Conservation (phyloP, 2,888 invertebrate genomes). For the Sipha maydis region DNA sequence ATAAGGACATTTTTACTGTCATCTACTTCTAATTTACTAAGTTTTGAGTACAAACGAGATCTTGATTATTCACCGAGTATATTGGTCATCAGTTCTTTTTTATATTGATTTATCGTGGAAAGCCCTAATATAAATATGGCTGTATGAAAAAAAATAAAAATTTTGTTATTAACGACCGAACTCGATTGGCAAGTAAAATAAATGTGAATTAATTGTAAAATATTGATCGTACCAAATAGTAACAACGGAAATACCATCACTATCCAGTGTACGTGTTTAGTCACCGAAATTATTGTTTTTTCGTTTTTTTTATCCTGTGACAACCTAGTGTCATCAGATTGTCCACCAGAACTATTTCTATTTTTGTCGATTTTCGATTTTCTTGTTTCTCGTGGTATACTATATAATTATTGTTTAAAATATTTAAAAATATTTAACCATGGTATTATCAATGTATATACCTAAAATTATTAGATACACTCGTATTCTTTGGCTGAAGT, state of each 20-base stretch:
- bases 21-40: too few species aligned
- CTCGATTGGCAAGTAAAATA: too few species aligned
- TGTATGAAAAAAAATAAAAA: neutral
- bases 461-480: too few species aligned
- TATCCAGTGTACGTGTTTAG: neutral
- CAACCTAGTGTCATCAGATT: neutral
- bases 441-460: neutral
- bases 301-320: neutral
- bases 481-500: too few species aligned
- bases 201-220: neutral
- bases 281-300: neutral
- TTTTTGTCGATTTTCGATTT: neutral
- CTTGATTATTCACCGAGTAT: too few species aligned
- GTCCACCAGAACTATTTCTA: neutral
- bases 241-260: neutral
- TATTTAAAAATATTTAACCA: neutral
- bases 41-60: too few species aligned
- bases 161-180: neutral
- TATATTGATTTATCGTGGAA: neutral
- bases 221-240: neutral
- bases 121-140: neutral
- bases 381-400: neutral
- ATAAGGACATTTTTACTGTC: too few species aligned
- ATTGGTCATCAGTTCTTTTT: neutral
- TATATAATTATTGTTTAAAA: neutral